These are phyloP conservation scores for Sus scrofa DNA, from an alignment of 2,113 vertebrate species.

Conservation along the genomic window T2T-Sscrofa CM000827.6:44064001-44064500, in stretches of 20 bases:
- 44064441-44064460: neutral
- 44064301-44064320: neutral
- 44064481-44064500: slow-evolving; percentile 22
- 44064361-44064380: neutral
- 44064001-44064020: neutral
- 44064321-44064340: neutral
- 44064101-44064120: neutral
- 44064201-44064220: neutral
- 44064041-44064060: neutral
- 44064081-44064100: neutral
- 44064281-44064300: neutral
- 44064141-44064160: neutral
- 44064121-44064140: neutral
- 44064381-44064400: neutral
- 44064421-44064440: neutral
- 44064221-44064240: neutral
- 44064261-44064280: slow-evolving; percentile 18
- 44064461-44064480: neutral
- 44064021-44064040: fast-evolving
- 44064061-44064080: too few species aligned
- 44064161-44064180: neutral
- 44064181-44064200: neutral
- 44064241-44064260: neutral
- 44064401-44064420: slow-evolving; percentile 20
- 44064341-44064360: neutral